Evolutionary conservation across 2,888 invertebrate species (phyloP).

Genomic region (Gryllus longicercus): DNA sequence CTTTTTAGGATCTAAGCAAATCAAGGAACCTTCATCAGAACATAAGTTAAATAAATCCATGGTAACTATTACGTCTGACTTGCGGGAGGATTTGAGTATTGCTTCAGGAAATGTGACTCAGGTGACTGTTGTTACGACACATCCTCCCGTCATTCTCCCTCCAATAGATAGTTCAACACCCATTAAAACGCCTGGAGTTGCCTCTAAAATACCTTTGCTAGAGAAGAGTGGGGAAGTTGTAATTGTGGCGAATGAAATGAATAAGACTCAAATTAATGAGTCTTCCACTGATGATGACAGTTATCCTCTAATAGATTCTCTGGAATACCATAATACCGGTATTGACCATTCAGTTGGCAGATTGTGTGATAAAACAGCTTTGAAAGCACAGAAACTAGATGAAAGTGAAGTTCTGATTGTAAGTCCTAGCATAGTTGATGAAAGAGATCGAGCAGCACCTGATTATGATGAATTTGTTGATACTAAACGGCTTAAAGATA

Average conservation of each 20-base stretch:
- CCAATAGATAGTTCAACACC: constrained; percentile 52
- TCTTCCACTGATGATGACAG: constrained; percentile 72
- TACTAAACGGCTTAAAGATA: constrained; percentile 52
- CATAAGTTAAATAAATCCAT: constrained; percentile 34
- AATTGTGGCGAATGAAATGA: constrained; percentile 73
- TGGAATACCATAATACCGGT: constrained; percentile 56
- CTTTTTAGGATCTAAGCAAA: constrained; percentile 11
- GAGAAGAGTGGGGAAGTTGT: constrained; percentile 64
- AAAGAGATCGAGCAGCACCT: constrained; percentile 31
- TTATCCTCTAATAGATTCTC: constrained; percentile 70
- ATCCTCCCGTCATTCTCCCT: constrained; percentile 66
- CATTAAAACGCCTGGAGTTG: not conserved
- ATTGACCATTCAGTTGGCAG: constrained; percentile 22
- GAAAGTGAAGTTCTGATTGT: constrained; percentile 83
- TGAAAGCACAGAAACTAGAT: constrained; percentile 67
- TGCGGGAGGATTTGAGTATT: constrained; percentile 31
- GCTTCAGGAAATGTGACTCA: constrained; percentile 63
- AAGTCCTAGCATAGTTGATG: constrained; percentile 58
- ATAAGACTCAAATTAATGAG: constrained; percentile 63
- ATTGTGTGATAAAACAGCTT: constrained; percentile 18
- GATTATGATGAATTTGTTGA: constrained; percentile 43
- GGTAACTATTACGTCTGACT: constrained; percentile 34
- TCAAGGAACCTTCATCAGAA: constrained; percentile 31
- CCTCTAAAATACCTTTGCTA: constrained; percentile 31
- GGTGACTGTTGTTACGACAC: constrained; percentile 76